Base-by-base conservation (phyloP, 2,797 vertebrate genomes). In the Rhinogobio ventralis region DNA sequence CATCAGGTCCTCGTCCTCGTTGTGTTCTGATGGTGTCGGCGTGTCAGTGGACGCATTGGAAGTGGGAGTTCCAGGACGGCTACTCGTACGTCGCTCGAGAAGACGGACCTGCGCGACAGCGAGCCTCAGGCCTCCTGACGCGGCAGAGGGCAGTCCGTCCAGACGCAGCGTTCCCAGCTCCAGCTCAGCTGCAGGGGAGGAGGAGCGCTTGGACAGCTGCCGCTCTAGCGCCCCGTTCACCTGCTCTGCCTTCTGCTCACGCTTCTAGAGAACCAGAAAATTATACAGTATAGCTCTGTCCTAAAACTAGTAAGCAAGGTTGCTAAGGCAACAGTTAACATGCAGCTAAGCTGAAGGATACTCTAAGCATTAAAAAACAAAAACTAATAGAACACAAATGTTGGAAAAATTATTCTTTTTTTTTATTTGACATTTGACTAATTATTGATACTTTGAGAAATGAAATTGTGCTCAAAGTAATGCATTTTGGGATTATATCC, bases 181-280 rank as follows among this genome's bases (percentile, higher is more conserved):
- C 86, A 97, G 93, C 91, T 99, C 98, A 71, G 96, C 94, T 17
- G 96, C 95, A 8, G 98, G 97, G 60, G 98, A 98, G 19, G 94
- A 92, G 1, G 97, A 95, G 89, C 96, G 94, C 92, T 97, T 99
- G 45, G 96, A 91, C 33, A 94, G 92, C 36, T 85, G 83, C 28
- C 83, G 83, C 23, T 85, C 83, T 23, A 96, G 95, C 80, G 98
- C 93, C 73, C 97, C 98, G 67, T 99, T 99, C 86, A 98, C 97
- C 91, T 98, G 98, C 86, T 99, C 98, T 69, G 96, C 95, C 93
- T 98, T 99, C 93, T 98, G 97, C 85, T 99, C 98, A 89, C 97
- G 95, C 92, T 99, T 99, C 98, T 99, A 93, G 87, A 88, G 14
- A 79, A 75, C 1, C n/a, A 67, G 23, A 71, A 71, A 42, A 39